These are phyloP conservation scores for Muscicapa comitata DNA, from an alignment of 2,797 vertebrate species.

Conservation along the genomic window DNA sequence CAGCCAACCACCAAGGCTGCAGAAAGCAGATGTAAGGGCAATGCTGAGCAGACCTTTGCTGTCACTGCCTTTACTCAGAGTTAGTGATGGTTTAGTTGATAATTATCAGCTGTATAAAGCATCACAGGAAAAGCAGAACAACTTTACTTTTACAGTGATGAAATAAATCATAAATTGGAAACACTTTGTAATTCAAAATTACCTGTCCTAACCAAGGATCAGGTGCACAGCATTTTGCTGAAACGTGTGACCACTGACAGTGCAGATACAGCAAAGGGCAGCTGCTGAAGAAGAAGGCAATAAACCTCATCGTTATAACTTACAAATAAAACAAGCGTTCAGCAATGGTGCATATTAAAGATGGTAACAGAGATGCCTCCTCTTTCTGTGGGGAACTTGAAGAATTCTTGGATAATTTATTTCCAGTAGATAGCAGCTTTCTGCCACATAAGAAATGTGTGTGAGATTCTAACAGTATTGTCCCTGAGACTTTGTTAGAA, in stretches of 20 bases:
- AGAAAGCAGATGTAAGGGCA: neutral
- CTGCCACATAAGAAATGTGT: neutral
- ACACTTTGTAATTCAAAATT: neutral
- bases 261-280: neutral
- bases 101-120: neutral
- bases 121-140: neutral
- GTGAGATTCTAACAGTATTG: neutral
- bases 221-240: neutral
- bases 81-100: neutral
- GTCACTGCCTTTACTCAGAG: neutral
- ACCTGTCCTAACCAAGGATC: neutral
- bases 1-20: neutral
- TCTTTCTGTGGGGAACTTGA: fast-evolving
- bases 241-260: neutral
- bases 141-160: neutral
- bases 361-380: neutral
- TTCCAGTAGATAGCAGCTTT: neutral
- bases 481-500: neutral
- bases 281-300: neutral
- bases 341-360: fast-evolving
- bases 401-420: neutral
- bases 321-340: no score
- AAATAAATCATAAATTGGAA: neutral
- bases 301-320: neutral
- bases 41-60: neutral